These are phyloP conservation scores for Rotaria macrura DNA, from an alignment of 2,888 invertebrate species.

Conservation along the genomic window DNA sequence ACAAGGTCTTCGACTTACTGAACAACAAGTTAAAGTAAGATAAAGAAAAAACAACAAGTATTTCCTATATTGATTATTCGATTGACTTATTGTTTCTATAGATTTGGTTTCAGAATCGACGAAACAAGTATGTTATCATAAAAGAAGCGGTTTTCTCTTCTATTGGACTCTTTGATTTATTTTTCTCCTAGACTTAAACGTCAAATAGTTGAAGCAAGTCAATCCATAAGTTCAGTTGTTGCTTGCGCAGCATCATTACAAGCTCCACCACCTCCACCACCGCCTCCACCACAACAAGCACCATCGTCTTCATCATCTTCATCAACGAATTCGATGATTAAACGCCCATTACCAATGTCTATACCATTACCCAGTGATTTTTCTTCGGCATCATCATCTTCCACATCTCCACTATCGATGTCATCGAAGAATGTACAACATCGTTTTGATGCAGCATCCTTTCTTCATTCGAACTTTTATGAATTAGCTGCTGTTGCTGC, in stretches of 20 bases:
- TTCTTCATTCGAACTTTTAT: constrained; percentile 3
- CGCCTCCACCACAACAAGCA: neutral
- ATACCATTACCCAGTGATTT: constrained; percentile 12
- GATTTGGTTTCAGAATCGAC: constrained; percentile 49
- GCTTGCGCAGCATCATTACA: neutral
- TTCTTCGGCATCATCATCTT: neutral
- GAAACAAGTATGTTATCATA: constrained; percentile 42
- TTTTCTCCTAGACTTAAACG: neutral
- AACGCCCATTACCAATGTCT: constrained; percentile 9
- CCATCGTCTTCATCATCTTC: neutral
- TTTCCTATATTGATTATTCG: too few species aligned
- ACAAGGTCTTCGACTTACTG: constrained; percentile 46
- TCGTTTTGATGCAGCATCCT: neutral
- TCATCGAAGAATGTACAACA: neutral
- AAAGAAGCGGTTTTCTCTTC: neutral
- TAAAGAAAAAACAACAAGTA: constrained; percentile 43
- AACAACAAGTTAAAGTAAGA: constrained; percentile 49
- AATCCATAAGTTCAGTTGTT: neutral
- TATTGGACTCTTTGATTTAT: neutral
- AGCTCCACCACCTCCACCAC: neutral
- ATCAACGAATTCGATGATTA: neutral
- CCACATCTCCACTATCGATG: neutral
- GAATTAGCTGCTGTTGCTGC: neutral
- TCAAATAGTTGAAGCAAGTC: constrained; percentile 21
- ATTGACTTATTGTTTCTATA: neutral